Percentiles rank a stretch among this genome's conserved stretches.
Conservation (phyloP, 2,888 invertebrate species). For the Cyclophora albipunctata region DNA sequence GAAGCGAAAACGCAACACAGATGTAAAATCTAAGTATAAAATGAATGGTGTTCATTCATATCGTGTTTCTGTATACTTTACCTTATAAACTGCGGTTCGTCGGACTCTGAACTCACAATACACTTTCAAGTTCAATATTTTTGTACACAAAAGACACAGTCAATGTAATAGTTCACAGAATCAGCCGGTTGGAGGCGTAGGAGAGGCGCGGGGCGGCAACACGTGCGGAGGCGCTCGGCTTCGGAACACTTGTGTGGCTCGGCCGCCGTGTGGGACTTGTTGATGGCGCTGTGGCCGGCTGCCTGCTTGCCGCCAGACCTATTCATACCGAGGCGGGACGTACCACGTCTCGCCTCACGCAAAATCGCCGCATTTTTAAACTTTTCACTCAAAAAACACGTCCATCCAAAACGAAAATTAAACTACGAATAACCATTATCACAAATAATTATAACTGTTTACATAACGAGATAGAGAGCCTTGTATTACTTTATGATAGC, state of each 20-base stretch:
- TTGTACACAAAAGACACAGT: slow-evolving; percentile 7
- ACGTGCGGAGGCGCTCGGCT: slow-evolving; percentile 33
- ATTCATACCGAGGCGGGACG: slow-evolving; percentile 42
- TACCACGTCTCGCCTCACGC: slow-evolving; percentile 50
- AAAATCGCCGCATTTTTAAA: slow-evolving; percentile 56
- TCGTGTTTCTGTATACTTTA: too few relatives aligned
- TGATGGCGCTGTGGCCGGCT: slow-evolving; percentile 5
- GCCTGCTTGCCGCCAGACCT: slow-evolving; percentile 13
- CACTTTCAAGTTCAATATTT: slow-evolving; percentile 10
- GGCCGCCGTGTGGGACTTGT: slow-evolving; percentile 11
- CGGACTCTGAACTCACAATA: slow-evolving; percentile 1
- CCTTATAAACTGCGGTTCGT: not conserved
- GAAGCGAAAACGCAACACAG: too few relatives aligned
- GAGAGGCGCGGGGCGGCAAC: slow-evolving; percentile 17
- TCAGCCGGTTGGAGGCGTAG: slow-evolving; percentile 32
- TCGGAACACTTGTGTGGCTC: slow-evolving; percentile 37
- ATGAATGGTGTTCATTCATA: too few relatives aligned
- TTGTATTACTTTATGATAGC: slow-evolving; percentile 25
- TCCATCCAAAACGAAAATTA: slow-evolving; percentile 33
- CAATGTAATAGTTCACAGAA: slow-evolving; percentile 24
- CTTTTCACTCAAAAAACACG: slow-evolving; percentile 30
- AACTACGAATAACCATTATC: slow-evolving; percentile 39
- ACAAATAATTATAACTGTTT: slow-evolving; percentile 27
- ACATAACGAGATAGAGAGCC: slow-evolving; percentile 25
- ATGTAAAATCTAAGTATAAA: too few relatives aligned